Percentiles rank a stretch among this genome's conserved stretches.
Evolutionary conservation across 2,113 vertebrate genomes (phyloP).

Genomic region (Hiodon tergisus): DNA sequence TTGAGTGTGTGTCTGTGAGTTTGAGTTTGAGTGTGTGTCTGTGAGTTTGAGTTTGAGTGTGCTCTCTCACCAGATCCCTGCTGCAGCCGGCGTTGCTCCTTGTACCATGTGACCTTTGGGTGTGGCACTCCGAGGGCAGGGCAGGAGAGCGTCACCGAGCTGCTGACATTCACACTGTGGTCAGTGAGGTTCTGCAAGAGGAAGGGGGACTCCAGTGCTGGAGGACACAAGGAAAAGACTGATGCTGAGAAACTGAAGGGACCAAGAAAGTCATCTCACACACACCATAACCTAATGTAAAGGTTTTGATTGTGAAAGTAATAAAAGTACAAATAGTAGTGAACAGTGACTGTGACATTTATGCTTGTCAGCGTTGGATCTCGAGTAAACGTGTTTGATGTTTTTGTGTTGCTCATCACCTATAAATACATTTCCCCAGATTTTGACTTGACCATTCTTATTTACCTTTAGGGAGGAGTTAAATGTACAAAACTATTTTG

Average conservation of each 20-base stretch:
- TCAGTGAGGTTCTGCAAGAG: slow-evolving; percentile 73
- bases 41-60: background rate
- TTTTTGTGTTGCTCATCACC: too few relatives aligned
- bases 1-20: slow-evolving; percentile 12
- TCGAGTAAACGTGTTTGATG: too few relatives aligned
- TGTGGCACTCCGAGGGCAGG: slow-evolving; percentile 68
- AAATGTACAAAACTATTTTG: too few relatives aligned
- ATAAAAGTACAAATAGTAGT: too few relatives aligned
- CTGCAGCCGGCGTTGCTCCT: slow-evolving; percentile 72
- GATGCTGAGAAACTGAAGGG: slow-evolving; percentile 40
- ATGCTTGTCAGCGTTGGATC: too few relatives aligned
- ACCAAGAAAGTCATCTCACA: background rate
- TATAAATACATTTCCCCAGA: too few relatives aligned
- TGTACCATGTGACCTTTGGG: slow-evolving; percentile 87
- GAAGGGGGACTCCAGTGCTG: slow-evolving; percentile 78
- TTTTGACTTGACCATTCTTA: too few relatives aligned
- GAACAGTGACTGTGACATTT: too few relatives aligned
- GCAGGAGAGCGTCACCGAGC: slow-evolving; percentile 75
- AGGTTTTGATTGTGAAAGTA: too few relatives aligned
- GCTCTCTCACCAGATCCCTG: slow-evolving; percentile 76
- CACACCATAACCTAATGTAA: background rate
- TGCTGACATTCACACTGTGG: slow-evolving; percentile 74
- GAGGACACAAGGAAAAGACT: slow-evolving; percentile 47
- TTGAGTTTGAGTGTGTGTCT: background rate
- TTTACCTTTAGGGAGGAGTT: too few relatives aligned